Percentiles rank a stretch among this genome's conserved stretches.
These are phyloP conservation scores for Drosophila maculinotata DNA, from an alignment of 2,888 invertebrate species.

Conservation along the genomic window DNA sequence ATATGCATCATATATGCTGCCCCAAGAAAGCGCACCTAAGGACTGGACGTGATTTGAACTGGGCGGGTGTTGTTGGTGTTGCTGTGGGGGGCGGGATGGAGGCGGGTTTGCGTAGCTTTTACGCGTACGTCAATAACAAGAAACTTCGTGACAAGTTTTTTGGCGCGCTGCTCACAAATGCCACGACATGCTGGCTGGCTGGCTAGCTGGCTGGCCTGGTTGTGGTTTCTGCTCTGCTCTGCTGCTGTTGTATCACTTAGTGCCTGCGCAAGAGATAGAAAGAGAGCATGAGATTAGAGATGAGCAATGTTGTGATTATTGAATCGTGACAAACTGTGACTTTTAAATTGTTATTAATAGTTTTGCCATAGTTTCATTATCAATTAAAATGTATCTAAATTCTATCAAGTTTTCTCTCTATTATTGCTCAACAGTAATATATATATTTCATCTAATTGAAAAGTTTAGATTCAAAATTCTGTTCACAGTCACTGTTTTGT, in stretches of 20 bases:
- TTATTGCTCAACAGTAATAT: conserved; percentile 34
- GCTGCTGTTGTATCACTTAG: conserved; percentile 39
- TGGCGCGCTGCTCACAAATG: conserved; percentile 65
- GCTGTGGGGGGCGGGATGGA: conserved; percentile 6
- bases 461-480: too few relatives aligned
- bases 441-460: too few relatives aligned
- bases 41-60: conserved; percentile 52
- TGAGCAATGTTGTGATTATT: conserved; percentile 28
- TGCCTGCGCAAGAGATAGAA: conserved; percentile 49
- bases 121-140: conserved; percentile 54
- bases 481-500: conserved; percentile 25
- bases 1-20: conserved; percentile 84
- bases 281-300: conserved; percentile 31
- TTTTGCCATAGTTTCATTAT: too few relatives aligned
- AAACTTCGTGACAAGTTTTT: conserved; percentile 64
- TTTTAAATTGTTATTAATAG: too few relatives aligned
- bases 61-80: conserved; percentile 32
- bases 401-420: neutral
- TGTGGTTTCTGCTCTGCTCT: conserved; percentile 34
- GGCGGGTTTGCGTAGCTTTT: conserved; percentile 18
- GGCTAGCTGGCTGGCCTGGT: conserved; percentile 59
- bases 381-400: too few relatives aligned
- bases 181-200: conserved; percentile 67
- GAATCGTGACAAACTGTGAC: neutral
- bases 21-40: conserved; percentile 39